phyloP scores from a whole-genome alignment of 2,113 vertebrate species.

The Oceanodroma tethys region DNA sequence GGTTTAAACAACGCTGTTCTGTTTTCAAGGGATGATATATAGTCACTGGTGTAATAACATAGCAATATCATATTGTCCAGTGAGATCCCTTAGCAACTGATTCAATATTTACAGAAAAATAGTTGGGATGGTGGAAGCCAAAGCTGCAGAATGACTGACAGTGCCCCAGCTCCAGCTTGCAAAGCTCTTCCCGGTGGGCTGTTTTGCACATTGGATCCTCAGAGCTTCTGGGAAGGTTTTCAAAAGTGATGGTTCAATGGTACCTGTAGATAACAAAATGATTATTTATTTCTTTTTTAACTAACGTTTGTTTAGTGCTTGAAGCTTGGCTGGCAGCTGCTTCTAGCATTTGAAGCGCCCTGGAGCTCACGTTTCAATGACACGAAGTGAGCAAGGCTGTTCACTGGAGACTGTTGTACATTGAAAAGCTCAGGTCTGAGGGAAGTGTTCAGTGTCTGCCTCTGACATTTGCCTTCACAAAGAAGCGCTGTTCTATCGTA shows the following conservation, averaged over 20 bases:
- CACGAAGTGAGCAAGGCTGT: neutral
- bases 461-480: constrained; percentile 24
- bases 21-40: constrained; percentile 32
- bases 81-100: constrained; percentile 55
- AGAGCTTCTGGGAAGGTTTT: neutral
- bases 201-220: neutral
- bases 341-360: neutral
- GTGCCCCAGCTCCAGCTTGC: neutral
- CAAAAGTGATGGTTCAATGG: neutral
- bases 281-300: neutral
- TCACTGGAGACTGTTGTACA: neutral
- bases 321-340: constrained; percentile 1
- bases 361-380: neutral
- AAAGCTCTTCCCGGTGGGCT: neutral
- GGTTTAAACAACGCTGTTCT: neutral
- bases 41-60: constrained; percentile 23
- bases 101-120: constrained; percentile 48
- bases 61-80: constrained; percentile 44
- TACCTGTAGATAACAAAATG: constrained; percentile 21
- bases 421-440: neutral
- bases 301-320: neutral
- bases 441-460: neutral
- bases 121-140: neutral
- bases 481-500: neutral
- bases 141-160: neutral